phyloP scores from a whole-genome alignment of 2,888 invertebrate genomes.

The Netelia inedita region DNA sequence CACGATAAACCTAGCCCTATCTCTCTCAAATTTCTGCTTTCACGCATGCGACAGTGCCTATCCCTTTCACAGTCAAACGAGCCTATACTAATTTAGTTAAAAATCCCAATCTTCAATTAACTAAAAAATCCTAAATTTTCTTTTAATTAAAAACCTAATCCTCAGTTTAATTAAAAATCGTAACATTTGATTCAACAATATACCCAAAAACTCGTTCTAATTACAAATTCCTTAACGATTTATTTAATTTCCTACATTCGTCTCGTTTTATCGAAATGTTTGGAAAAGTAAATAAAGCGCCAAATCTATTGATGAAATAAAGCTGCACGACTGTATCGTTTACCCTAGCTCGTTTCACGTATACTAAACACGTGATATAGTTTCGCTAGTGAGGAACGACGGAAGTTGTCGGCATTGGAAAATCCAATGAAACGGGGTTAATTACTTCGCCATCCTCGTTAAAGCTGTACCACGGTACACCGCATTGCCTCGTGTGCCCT shows the following conservation, averaged over 20 bases:
- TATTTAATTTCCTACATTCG: neutral
- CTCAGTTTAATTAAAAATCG: too few relatives aligned
- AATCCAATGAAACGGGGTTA: conserved; percentile 79
- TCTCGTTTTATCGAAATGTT: neutral
- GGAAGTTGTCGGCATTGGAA: conserved; percentile 63
- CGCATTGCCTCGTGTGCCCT: conserved; percentile 30
- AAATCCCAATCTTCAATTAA: too few relatives aligned
- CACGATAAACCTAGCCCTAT: too few relatives aligned
- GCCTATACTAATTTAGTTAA: too few relatives aligned
- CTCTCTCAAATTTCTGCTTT: too few relatives aligned
- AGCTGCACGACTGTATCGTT: neutral
- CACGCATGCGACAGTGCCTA: too few relatives aligned
- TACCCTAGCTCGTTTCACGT: neutral
- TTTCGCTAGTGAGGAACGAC: conserved; percentile 1
- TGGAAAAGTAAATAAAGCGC: neutral
- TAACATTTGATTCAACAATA: too few relatives aligned
- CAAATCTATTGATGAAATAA: neutral
- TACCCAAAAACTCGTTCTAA: neutral
- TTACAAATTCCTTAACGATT: neutral
- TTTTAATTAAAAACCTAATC: too few relatives aligned
- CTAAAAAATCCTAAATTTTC: too few relatives aligned
- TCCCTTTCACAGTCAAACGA: too few relatives aligned
- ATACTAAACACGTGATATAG: conserved; percentile 11
- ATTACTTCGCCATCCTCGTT: conserved; percentile 75
- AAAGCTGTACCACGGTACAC: conserved; percentile 63